phyloP scores from a whole-genome alignment of 2,113 vertebrate genomes.

The Seriola aureovittata region DNA sequence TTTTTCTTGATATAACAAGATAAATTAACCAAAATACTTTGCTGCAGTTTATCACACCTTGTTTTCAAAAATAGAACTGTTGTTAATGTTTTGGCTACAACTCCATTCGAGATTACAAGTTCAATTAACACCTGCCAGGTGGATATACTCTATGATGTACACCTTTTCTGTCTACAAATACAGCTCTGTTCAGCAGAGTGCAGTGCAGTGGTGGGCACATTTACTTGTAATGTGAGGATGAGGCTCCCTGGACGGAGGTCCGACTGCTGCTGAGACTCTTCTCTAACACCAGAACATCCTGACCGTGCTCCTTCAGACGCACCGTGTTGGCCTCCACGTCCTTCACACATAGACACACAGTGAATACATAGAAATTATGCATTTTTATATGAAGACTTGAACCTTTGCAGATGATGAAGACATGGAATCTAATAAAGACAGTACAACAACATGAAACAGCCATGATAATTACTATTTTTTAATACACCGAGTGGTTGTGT shows the following conservation, averaged over 20 bases:
- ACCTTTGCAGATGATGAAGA: background rate
- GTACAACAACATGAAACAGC: slow-evolving; percentile 1
- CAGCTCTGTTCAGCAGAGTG: background rate
- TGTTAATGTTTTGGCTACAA: no score
- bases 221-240: slow-evolving; percentile 95
- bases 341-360: slow-evolving; percentile 82
- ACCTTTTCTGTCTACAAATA: background rate
- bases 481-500: background rate
- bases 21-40: no score
- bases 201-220: slow-evolving; percentile 44
- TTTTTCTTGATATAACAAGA: no score
- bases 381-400: background rate
- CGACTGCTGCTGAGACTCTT: slow-evolving; percentile 91
- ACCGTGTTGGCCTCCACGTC: slow-evolving; percentile 99
- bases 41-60: no score
- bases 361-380: background rate
- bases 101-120: no score
- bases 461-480: background rate
- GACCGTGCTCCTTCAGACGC: slow-evolving; percentile 97
- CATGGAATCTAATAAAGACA: background rate
- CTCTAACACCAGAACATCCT: slow-evolving; percentile 98
- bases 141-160: background rate
- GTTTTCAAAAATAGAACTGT: no score
- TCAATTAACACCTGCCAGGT: background rate
- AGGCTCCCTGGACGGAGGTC: slow-evolving; percentile 88